Evolutionary conservation across 2,888 invertebrate genomes (phyloP), one percentile per base, ranked within the genome.

Genomic region (Rhimphoctona megacephalus): DNA sequence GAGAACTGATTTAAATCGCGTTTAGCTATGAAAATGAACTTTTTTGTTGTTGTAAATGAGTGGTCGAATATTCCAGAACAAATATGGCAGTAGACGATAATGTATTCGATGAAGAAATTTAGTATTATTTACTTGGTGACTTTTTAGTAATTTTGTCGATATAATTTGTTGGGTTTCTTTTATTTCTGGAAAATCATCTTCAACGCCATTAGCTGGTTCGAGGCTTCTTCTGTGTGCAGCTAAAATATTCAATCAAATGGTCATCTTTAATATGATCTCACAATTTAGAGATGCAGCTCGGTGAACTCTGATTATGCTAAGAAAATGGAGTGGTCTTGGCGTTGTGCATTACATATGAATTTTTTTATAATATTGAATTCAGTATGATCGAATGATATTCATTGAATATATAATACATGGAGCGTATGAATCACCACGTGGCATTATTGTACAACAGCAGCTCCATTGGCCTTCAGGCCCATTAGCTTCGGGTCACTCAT

Each of bases 401-500:
- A 17, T 61, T 25, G 61, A 61, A 30, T 17, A 25, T 30, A 61
- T 61, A 30, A 61, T 17, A 61, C 30, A 9, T 39, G n/a, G 9
- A 67, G 67, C 39, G 39, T 67, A 67, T 39, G 22, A 67, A 39
- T 4, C 30, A 39, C 39, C 69, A 46, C 25, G 43, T 69, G 43
- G 52, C 57, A 57, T 57, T 74, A 57, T 67, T 61, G 64, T 36
- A 25, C 67, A 25, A 46, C 66, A 73, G 46, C 72, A 57, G 39
- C 61, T 46, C 25, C 73, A 64, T 70, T 80, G 79, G 76, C 83
- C 83, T 83, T 80, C 83, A 6, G 19, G 30, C 36, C 72, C 66
- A 86, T 86, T 83, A 86, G 72, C 80, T 61, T 19, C 70, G 66
- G 54, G 76, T 80, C 80, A 67, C 76, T 83, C 83, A 39, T 66